phyloP scores from a whole-genome alignment of 2,113 vertebrate species.

The Eublepharis macularius region DNA sequence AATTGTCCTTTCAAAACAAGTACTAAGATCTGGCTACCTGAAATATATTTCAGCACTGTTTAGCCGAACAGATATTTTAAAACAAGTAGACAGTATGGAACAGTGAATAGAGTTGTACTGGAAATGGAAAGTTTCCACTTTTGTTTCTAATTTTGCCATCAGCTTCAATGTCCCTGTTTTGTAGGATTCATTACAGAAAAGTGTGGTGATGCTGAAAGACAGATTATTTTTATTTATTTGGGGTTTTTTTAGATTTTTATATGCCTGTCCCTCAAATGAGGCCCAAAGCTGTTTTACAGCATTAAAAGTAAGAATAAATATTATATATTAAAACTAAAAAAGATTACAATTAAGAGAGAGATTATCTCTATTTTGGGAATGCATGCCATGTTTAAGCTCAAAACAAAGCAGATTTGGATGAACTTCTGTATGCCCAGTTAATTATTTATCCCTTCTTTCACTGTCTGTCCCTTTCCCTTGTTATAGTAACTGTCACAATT shows the following conservation, averaged over 20 bases:
- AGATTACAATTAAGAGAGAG: too few relatives aligned
- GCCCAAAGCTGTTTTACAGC: too few relatives aligned
- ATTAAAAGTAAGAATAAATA: too few relatives aligned
- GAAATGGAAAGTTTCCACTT: background rate
- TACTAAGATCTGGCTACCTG: background rate
- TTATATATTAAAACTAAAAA: too few relatives aligned
- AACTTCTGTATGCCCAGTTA: background rate
- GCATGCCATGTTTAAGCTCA: background rate
- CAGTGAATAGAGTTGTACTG: background rate
- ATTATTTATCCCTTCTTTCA: too few relatives aligned
- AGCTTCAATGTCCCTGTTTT: background rate
- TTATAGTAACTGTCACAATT: background rate
- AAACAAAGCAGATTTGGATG: background rate
- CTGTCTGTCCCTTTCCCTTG: too few relatives aligned
- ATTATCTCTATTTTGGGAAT: background rate
- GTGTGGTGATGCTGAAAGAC: background rate
- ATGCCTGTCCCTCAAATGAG: too few relatives aligned
- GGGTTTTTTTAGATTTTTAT: too few relatives aligned
- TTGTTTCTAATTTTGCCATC: background rate
- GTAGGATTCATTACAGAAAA: background rate
- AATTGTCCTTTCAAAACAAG: background rate
- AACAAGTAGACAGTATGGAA: background rate
- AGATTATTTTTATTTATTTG: background rate
- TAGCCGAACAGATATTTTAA: background rate
- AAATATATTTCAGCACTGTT: background rate